phyloP scores from a whole-genome alignment of 1,140 invertebrate species.

The Conopomorpha cramerella region DNA sequence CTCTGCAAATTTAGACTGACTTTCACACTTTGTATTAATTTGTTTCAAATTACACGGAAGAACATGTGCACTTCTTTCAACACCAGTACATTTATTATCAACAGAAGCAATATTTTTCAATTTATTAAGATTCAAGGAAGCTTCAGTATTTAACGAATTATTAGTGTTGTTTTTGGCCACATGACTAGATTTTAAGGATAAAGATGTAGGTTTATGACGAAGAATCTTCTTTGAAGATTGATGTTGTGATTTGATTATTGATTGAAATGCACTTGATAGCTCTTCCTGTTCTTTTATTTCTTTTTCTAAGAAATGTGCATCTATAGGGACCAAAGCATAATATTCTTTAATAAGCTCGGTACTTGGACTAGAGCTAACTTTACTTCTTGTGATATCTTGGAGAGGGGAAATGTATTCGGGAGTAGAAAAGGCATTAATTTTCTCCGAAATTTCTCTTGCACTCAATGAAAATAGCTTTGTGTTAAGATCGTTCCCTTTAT shows the following conservation, averaged over 20 bases:
- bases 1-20: too few species aligned
- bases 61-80: too few species aligned
- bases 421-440: conserved; percentile 30
- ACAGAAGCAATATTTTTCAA: too few species aligned
- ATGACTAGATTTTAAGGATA: conserved; percentile 45
- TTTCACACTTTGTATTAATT: too few species aligned
- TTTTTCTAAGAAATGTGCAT: conserved; percentile 38
- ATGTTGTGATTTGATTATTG: conserved; percentile 37
- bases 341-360: conserved; percentile 40
- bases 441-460: conserved; percentile 21
- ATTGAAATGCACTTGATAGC: conserved; percentile 43
- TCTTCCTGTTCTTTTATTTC: conserved; percentile 45
- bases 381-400: conserved; percentile 20
- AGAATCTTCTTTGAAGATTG: conserved; percentile 16
- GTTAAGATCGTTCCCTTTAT: too few species aligned
- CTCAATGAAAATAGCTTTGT: too few species aligned
- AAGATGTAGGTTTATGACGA: conserved; percentile 34
- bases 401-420: conserved; percentile 35
- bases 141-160: too few species aligned
- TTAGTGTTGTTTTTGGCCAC: conserved; percentile 30
- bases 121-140: too few species aligned
- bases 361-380: conserved; percentile 32
- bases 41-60: too few species aligned
- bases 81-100: too few species aligned
- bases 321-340: conserved; percentile 46